These are phyloP conservation scores for Cerceris ruficornis DNA, from an alignment of 2,888 invertebrate species.

Conservation along the genomic window DNA sequence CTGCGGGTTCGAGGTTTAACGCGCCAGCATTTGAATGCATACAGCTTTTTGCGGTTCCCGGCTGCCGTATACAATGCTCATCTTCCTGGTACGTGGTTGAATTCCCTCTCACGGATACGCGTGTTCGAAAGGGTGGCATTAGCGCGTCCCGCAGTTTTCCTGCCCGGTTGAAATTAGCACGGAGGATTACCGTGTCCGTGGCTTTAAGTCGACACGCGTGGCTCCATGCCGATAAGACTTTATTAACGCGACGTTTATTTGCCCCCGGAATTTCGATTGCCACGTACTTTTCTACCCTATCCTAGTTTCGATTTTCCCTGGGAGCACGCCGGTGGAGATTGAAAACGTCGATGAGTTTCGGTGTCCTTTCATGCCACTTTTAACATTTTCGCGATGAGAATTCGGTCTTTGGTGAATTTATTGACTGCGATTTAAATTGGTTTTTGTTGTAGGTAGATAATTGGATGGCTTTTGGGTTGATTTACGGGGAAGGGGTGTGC, in stretches of 20 bases:
- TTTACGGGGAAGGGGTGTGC: too few relatives aligned
- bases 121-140: conserved; percentile 44
- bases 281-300: conserved; percentile 17
- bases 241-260: conserved; percentile 75
- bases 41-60: conserved; percentile 16
- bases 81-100: conserved; percentile 20
- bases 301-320: conserved; percentile 4
- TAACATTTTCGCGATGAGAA: neutral
- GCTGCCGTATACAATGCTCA: conserved; percentile 2
- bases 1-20: neutral
- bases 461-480: too few relatives aligned
- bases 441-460: too few relatives aligned
- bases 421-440: too few relatives aligned
- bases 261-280: conserved; percentile 61
- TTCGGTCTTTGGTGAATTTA: too few relatives aligned
- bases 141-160: conserved; percentile 51
- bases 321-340: neutral
- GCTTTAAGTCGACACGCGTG: conserved; percentile 78
- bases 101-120: conserved; percentile 26
- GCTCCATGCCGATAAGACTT: conserved; percentile 77
- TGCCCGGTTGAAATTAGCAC: conserved; percentile 72
- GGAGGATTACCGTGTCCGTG: conserved; percentile 74
- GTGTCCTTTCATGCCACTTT: too few relatives aligned
- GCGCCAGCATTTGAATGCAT: conserved; percentile 12
- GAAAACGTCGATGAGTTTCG: neutral